Evolutionary conservation across 1,140 invertebrate species (phyloP).

Genomic region (Apis florea): DNA sequence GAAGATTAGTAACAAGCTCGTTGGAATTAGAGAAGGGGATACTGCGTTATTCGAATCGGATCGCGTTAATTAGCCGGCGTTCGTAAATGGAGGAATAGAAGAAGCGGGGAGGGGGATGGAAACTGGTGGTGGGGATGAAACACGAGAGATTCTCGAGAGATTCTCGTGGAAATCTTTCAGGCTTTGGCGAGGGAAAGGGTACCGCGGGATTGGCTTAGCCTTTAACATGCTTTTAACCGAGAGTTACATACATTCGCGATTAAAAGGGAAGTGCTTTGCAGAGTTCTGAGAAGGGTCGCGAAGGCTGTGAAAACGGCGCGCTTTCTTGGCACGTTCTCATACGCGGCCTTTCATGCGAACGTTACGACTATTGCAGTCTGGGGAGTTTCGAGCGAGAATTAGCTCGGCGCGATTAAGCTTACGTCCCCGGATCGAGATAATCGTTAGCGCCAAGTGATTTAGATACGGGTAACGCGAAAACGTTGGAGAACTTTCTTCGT

Average conservation of each 20-base stretch:
- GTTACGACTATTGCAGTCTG: constrained; percentile 67
- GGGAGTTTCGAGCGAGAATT: constrained; percentile 65
- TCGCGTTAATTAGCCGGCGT: constrained; percentile 51
- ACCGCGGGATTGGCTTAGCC: constrained; percentile 41
- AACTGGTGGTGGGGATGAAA: not conserved
- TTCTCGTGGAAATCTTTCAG: not conserved
- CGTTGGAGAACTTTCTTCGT: constrained; percentile 51
- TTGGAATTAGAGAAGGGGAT: constrained; percentile 55
- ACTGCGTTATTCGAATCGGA: constrained; percentile 45
- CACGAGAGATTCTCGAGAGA: constrained; percentile 17
- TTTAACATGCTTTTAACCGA: constrained; percentile 55
- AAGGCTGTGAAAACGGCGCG: constrained; percentile 37
- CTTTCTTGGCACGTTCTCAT: constrained; percentile 66
- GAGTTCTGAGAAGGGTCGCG: constrained; percentile 16
- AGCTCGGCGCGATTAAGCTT: constrained; percentile 62
- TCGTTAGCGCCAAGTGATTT: constrained; percentile 66
- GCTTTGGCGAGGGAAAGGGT: constrained; percentile 1
- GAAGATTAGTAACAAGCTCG: constrained; percentile 63
- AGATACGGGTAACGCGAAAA: constrained; percentile 46
- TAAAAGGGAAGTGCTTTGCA: constrained; percentile 55
- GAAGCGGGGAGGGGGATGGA: not conserved
- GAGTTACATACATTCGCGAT: constrained; percentile 55
- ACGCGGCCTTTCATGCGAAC: constrained; percentile 59
- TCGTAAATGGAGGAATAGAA: not conserved
- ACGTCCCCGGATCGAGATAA: constrained; percentile 60